Conservation (phyloP, 2,888 invertebrate genomes). For the Corythucha ciliata region DNA sequence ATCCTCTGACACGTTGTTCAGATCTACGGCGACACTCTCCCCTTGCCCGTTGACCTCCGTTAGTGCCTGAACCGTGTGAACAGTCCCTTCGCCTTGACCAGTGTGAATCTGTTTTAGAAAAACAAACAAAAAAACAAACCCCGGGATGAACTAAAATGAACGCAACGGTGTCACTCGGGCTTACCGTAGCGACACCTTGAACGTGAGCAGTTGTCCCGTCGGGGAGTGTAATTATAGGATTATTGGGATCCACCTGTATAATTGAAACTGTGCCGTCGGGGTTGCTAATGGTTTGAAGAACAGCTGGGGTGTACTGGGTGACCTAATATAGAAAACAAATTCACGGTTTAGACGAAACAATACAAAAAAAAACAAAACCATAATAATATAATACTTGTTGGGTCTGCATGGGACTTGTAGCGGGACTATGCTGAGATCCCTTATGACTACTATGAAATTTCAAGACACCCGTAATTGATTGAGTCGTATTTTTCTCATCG, state of each 20-base stretch:
- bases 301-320: slow-evolving; percentile 47
- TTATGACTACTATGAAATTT: slow-evolving; percentile 44
- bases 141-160: neutral
- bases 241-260: slow-evolving; percentile 88
- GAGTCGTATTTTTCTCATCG: slow-evolving; percentile 43
- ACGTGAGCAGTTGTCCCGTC: slow-evolving; percentile 93
- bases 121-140: neutral
- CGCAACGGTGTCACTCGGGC: slow-evolving; percentile 24
- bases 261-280: slow-evolving; percentile 93
- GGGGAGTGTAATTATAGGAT: slow-evolving; percentile 87
- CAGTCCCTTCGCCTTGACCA: slow-evolving; percentile 43
- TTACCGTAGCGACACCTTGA: slow-evolving; percentile 61
- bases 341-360: too few relatives aligned
- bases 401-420: slow-evolving; percentile 34
- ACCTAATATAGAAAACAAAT: slow-evolving; percentile 18
- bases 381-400: slow-evolving; percentile 25
- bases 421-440: slow-evolving; percentile 42
- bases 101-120: slow-evolving; percentile 44
- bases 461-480: slow-evolving; percentile 40
- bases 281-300: slow-evolving; percentile 91
- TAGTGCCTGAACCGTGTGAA: slow-evolving; percentile 55
- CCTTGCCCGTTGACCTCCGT: slow-evolving; percentile 59
- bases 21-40: slow-evolving; percentile 69
- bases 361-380: slow-evolving; percentile 4
- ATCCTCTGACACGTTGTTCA: slow-evolving; percentile 82